A percentile compares a stretch with the other conserved stretches of the same genome.
Conservation (phyloP, 2,797 vertebrate species). For the Sardinella longiceps region DNA sequence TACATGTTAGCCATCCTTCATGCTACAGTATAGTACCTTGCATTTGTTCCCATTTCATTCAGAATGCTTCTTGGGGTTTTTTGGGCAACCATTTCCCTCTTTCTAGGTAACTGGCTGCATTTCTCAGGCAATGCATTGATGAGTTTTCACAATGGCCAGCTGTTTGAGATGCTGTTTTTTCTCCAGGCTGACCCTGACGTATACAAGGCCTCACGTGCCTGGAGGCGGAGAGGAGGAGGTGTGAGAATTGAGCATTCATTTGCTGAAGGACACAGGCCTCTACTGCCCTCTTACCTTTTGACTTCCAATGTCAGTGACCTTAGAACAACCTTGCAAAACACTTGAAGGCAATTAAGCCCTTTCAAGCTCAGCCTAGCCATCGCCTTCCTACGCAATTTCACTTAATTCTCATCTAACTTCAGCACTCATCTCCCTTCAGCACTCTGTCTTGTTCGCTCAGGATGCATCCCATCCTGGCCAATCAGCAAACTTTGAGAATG, state of each 20-base stretch:
- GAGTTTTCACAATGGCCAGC: neutral
- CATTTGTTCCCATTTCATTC: too few relatives aligned
- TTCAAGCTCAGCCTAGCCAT: too few relatives aligned
- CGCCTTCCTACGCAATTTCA: too few relatives aligned
- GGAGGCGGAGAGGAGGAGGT: neutral
- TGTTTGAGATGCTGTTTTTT: neutral
- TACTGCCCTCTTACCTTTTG: neutral
- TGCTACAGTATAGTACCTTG: neutral
- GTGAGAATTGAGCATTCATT: slow-evolving; percentile 2
- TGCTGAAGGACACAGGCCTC: neutral
- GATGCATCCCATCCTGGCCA: too few relatives aligned
- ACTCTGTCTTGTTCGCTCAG: too few relatives aligned
- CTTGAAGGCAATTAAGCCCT: too few relatives aligned
- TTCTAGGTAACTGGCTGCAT: neutral
- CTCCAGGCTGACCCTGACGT: slow-evolving; percentile 4
- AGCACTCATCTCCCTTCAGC: too few relatives aligned
- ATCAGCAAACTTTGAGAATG: too few relatives aligned
- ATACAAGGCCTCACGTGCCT: neutral
- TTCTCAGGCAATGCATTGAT: neutral
- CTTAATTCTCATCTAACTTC: too few relatives aligned
- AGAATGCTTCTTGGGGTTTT: neutral
- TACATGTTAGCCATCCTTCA: too few relatives aligned
- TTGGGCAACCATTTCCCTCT: neutral
- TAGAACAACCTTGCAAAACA: too few relatives aligned
- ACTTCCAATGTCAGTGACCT: too few relatives aligned